A percentile compares a stretch with the other conserved stretches of the same genome.
phyloP scores from a whole-genome alignment of 2,888 invertebrate genomes.

The Drosophila sordidula region DNA sequence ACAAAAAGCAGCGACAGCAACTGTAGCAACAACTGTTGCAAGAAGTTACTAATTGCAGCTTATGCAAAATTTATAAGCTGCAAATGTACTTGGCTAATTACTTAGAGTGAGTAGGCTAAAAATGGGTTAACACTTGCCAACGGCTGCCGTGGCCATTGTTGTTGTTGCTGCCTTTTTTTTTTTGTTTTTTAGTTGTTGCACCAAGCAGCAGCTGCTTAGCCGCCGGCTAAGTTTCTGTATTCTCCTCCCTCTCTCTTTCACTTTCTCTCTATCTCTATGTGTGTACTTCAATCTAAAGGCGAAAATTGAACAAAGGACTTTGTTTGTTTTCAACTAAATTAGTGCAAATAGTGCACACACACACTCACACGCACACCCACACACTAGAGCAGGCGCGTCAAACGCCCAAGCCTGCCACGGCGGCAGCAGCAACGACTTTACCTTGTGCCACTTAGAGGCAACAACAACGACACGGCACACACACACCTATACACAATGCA shows the following conservation, averaged over 20 bases:
- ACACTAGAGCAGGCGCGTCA: conserved; percentile 35
- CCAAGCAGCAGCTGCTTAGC: conserved; percentile 58
- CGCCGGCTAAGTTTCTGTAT: conserved; percentile 59
- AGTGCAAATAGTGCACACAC: conserved; percentile 77
- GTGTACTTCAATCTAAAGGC: conserved; percentile 67
- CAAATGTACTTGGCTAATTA: conserved; percentile 77
- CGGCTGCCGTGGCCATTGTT: conserved; percentile 40
- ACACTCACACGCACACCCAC: conserved; percentile 21
- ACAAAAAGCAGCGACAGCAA: conserved; percentile 8
- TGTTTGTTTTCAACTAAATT: conserved; percentile 81
- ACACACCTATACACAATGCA: conserved; percentile 24
- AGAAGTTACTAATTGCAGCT: conserved; percentile 62
- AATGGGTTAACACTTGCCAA: conserved; percentile 73
- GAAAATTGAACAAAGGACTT: conserved; percentile 80
- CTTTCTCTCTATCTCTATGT: conserved; percentile 10
- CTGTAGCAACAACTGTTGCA: conserved; percentile 8
- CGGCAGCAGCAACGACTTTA: conserved; percentile 60
- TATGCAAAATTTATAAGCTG: conserved; percentile 65
- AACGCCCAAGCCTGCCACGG: conserved; percentile 42
- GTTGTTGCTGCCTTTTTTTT: conserved; percentile 15
- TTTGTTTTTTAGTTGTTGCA: conserved; percentile 22
- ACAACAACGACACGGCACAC: conserved; percentile 48
- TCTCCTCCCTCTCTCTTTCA: conserved; percentile 11
- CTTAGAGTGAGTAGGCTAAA: conserved; percentile 61
- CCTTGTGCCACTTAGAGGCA: conserved; percentile 78